Evolutionary conservation across 2,113 vertebrate species (phyloP).

Genomic region (Trematocara stigmaticum): DNA sequence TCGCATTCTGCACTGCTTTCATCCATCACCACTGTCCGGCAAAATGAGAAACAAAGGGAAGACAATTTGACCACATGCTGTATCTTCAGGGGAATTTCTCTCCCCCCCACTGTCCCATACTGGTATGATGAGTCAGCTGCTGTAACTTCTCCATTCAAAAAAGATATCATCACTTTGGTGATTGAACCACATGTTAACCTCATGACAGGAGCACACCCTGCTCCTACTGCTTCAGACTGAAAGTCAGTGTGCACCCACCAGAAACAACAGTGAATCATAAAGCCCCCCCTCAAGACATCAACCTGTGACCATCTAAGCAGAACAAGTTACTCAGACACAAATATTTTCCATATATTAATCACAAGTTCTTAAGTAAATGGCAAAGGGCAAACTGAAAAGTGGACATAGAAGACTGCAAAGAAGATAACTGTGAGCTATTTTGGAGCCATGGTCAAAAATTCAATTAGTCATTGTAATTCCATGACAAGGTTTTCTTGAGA

Average conservation of each 20-base stretch:
- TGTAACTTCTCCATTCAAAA: conserved; percentile 11
- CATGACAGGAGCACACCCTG: conserved; percentile 52
- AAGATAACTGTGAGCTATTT: background rate
- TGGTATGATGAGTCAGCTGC: conserved; percentile 33
- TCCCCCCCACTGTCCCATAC: background rate
- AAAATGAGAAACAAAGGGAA: background rate
- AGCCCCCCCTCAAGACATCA: background rate
- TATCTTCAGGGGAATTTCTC: background rate
- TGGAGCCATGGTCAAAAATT: background rate
- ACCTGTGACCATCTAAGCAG: conserved; percentile 18
- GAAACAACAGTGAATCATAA: conserved; percentile 40
- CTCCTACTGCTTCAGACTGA: conserved; percentile 37
- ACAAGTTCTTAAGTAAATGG: background rate
- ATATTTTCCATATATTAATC: conserved; percentile 15
- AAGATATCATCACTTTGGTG: conserved; percentile 42
- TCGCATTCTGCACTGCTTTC: conserved; percentile 9
- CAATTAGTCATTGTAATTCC: background rate
- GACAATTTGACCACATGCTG: background rate
- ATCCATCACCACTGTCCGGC: background rate
- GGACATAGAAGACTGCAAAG: background rate
- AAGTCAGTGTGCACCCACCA: conserved; percentile 32
- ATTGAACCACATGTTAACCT: conserved; percentile 62
- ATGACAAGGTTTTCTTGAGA: background rate
- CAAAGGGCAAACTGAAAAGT: background rate
- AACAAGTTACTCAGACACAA: conserved; percentile 16